Base-by-base conservation (phyloP, 2,797 vertebrate species). In the Pseudomugil tenellus region DNA sequence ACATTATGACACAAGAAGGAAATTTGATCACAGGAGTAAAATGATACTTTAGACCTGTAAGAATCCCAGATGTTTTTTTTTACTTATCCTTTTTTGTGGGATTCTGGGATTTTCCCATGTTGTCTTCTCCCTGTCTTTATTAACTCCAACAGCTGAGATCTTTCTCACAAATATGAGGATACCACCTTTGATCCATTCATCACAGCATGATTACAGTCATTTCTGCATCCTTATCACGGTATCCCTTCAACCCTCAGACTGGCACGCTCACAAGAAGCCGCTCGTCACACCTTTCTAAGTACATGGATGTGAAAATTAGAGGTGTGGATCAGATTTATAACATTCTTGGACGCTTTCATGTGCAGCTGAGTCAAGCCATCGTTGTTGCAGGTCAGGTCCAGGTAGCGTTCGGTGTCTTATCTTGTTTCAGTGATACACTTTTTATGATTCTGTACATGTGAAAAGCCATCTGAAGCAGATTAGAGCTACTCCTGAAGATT, bases 171-270 rank as follows among this genome's bases (percentile, higher is more conserved):
- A 80, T 72, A 81, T 71, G 61, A 54, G 58, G 66, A 78, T 54
- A 67, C 76, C 68, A 58, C 68, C 83, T 87, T 87, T 88, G 85
- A 91, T 91, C 76, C 28, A 69, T 85, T 84, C 87, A 70, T 57
- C 72, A 68, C 62, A 2, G 21, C 57, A 64, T 80, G 90, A 92
- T 91, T 88, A 86, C 81, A 80, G 89, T 86, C 56, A 83, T 92
- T 84, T 69, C 43, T 57, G 41, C 63, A 49, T 66, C 74, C 26
- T 55, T 56, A 14, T 73, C 66, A 43, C 41, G 80, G 57, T 57
- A 77, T 84, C 74, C 53, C 78, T 58, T 63, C 57, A 28, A n/a
- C 63, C 25, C 6, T 19, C 2, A 43, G 25, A 48, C 4, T 7
- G 37, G 55, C 37, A 48, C 32, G 31, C 43, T 41, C 21, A 57